These are phyloP conservation scores for Ormyrus nitidulus DNA, from an alignment of 2,888 invertebrate genomes.

Conservation along the genomic window DNA sequence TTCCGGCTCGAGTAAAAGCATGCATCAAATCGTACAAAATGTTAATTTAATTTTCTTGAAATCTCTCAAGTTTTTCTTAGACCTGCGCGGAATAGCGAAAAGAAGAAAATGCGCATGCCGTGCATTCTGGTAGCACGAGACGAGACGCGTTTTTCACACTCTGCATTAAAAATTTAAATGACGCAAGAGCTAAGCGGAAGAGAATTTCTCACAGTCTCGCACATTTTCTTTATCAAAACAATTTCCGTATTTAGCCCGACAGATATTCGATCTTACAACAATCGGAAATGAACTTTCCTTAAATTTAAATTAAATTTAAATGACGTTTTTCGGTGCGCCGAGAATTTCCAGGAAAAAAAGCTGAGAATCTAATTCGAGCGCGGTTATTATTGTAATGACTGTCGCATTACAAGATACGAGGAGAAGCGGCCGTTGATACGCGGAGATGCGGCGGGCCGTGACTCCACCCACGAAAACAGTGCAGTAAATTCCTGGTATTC, in stretches of 20 bases:
- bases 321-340: no score
- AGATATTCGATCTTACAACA: no score
- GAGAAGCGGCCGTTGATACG: background rate
- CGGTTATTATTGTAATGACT: no score
- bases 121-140: constrained; percentile 25
- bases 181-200: constrained; percentile 27
- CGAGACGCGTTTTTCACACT: constrained; percentile 26
- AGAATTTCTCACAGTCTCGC: constrained; percentile 16
- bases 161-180: constrained; percentile 25
- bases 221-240: background rate
- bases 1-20: no score
- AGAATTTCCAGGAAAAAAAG: no score
- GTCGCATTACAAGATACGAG: no score
- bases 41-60: constrained; percentile 34
- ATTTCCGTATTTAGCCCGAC: background rate
- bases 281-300: no score
- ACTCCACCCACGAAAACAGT: constrained; percentile 43
- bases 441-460: background rate
- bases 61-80: constrained; percentile 12
- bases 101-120: constrained; percentile 27
- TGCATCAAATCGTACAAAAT: constrained; percentile 15
- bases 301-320: no score
- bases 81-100: background rate
- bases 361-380: no score
- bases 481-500: constrained; percentile 56